Evolutionary conservation across 2,797 vertebrate genomes (phyloP).

Genomic region (Trichosurus vulpecula): DNA sequence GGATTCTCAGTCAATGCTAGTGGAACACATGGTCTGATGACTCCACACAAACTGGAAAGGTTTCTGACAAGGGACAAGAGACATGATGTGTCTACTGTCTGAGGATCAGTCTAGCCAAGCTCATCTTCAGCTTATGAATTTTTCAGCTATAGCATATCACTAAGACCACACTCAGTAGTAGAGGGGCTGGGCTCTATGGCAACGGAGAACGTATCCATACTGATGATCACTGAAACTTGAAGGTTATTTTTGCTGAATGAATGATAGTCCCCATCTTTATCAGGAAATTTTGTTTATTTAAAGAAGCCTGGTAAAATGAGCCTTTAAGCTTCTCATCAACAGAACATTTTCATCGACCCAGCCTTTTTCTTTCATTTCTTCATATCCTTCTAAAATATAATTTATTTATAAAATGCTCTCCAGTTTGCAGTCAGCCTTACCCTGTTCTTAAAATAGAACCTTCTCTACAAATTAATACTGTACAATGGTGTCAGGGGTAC

Average conservation of each 20-base stretch:
- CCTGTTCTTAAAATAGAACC: conserved; percentile 40
- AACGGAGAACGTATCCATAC: background rate
- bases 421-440: conserved; percentile 6
- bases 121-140: background rate
- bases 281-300: background rate
- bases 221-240: background rate
- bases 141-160: background rate
- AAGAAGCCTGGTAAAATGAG: background rate
- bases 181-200: background rate
- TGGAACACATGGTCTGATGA: background rate
- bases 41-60: background rate
- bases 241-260: background rate
- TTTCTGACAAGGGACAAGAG: background rate
- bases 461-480: background rate
- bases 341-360: conserved; percentile 29
- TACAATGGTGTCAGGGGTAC: background rate
- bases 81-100: background rate
- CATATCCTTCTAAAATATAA: conserved; percentile 36
- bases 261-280: background rate
- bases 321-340: background rate
- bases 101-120: background rate
- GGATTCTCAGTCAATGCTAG: background rate
- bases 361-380: background rate
- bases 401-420: conserved; percentile 38
- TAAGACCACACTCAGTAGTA: background rate